phyloP scores from a whole-genome alignment of 2,888 invertebrate genomes.

The Liopterus haemorrhoidalis region DNA sequence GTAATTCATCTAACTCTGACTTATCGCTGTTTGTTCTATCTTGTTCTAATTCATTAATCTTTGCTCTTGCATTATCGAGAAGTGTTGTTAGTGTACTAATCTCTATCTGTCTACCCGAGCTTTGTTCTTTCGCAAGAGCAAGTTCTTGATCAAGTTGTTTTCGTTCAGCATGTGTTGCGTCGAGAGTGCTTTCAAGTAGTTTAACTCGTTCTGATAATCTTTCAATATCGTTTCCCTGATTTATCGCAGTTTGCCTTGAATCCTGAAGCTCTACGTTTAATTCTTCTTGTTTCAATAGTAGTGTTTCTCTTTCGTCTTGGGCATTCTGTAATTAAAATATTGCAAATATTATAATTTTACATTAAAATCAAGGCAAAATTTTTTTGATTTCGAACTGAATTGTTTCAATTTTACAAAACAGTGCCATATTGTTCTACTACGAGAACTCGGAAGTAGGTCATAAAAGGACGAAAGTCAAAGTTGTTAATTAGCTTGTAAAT shows the following conservation, averaged over 20 bases:
- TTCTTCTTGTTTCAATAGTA: slow-evolving; percentile 73
- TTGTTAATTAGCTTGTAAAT: too few species aligned
- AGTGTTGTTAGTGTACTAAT: slow-evolving; percentile 69
- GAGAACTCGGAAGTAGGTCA: too few species aligned
- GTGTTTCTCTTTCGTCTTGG: slow-evolving; percentile 71
- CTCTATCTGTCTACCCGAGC: slow-evolving; percentile 72
- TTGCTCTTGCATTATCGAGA: slow-evolving; percentile 77
- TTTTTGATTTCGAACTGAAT: not conserved
- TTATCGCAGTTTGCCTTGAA: slow-evolving; percentile 54
- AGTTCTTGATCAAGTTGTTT: slow-evolving; percentile 68
- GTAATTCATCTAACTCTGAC: slow-evolving; percentile 64
- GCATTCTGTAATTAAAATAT: slow-evolving; percentile 49
- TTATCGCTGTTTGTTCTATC: slow-evolving; percentile 58
- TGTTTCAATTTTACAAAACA: too few species aligned
- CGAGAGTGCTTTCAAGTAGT: slow-evolving; percentile 65
- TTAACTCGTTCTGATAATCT: slow-evolving; percentile 64
- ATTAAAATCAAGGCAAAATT: slow-evolving; percentile 12
- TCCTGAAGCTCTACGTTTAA: slow-evolving; percentile 64
- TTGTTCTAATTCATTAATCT: slow-evolving; percentile 67
- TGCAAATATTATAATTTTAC: not conserved
- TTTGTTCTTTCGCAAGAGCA: slow-evolving; percentile 64
- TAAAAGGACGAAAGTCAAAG: too few species aligned
- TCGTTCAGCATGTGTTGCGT: slow-evolving; percentile 68
- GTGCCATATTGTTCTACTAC: too few species aligned
- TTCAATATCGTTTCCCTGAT: slow-evolving; percentile 57